A percentile compares a stretch with the other conserved stretches of the same genome.
Evolutionary conservation across 2,113 vertebrate genomes (phyloP).

Genomic region (Syngnathoides biaculeatus): DNA sequence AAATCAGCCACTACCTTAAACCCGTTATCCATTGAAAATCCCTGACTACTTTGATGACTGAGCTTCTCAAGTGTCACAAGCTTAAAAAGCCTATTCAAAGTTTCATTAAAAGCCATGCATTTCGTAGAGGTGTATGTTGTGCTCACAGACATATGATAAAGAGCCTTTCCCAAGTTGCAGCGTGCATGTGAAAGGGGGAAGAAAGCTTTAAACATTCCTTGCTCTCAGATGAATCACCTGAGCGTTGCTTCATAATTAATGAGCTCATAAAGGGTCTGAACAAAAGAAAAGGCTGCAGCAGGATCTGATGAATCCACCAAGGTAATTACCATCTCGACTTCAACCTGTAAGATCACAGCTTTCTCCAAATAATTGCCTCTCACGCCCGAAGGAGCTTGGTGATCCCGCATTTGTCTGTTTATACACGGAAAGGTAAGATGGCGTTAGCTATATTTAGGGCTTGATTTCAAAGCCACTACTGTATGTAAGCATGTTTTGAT

Average conservation of each 20-base stretch:
- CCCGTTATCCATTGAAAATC: slow-evolving; percentile 3
- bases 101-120: slow-evolving; percentile 27
- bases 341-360: slow-evolving; percentile 58
- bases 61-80: background rate
- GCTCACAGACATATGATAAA: slow-evolving; percentile 49
- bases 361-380: slow-evolving; percentile 70
- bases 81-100: slow-evolving; percentile 1
- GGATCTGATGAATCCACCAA: slow-evolving; percentile 59
- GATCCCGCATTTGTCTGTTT: slow-evolving; percentile 55
- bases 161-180: slow-evolving; percentile 18
- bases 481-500: slow-evolving; percentile 20
- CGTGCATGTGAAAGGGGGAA: slow-evolving; percentile 33
- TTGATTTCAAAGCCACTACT: slow-evolving; percentile 53
- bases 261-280: slow-evolving; percentile 63
- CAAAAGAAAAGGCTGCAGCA: slow-evolving; percentile 63
- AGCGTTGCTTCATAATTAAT: slow-evolving; percentile 76
- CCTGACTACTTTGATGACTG: background rate
- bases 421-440: slow-evolving; percentile 53
- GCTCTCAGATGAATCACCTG: slow-evolving; percentile 69
- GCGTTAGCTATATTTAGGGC: slow-evolving; percentile 61
- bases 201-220: slow-evolving; percentile 50
- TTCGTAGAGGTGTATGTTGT: slow-evolving; percentile 1
- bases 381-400: slow-evolving; percentile 37
- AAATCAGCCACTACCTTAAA: slow-evolving; percentile 1
- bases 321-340: slow-evolving; percentile 73